Evolutionary conservation across 2,113 vertebrate species (phyloP), one percentile per base, ranked within the genome.

Genomic region (Lichenostomus cassidix): DNA sequence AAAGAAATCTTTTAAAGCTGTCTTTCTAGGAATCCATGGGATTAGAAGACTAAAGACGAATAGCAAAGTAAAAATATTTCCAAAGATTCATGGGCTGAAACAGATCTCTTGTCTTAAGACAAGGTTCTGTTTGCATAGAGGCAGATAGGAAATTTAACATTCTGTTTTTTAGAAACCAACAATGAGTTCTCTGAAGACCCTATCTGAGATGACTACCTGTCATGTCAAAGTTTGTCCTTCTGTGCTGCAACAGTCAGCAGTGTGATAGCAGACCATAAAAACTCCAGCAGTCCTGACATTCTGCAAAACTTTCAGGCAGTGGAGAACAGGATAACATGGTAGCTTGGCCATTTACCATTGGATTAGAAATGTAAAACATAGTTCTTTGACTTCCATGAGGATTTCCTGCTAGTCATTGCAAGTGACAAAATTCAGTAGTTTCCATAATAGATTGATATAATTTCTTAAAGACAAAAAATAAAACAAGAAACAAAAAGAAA

Each of bases 121-220:
- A 0, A 47, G 29, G 39, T 41, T 64, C 17, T 83, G 8, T 80
- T 77, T 0, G 0, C 18, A 21, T 6, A 46, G 28, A 62, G 46
- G 16, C 29, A 77, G 55, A 50, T 5, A 17, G 33, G 50, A 76
- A 83, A 77, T 70, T 37, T 83, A 80, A 46, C 15, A n/a, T 55
- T 53, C n/a, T 46, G 4, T 44, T 87, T 15, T 49, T 67, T 20
- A 33, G 42, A 80, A 86, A 63, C 10, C 37, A 80, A 9, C 16
- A 42, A 0, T 21, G 28, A 55, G 15, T 3, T 84, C 56, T 73
- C 71, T 83, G 74, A 86, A 90, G 52, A 52, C 28, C 59, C 15
- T 27, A 2, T 71, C n/a, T 69, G 47, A 55, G n/a, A 39, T 53
- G 25, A 33, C 20, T 42, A 22, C 33, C 21, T 46, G 10, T 37